Conservation (phyloP, 2,888 invertebrate genomes). For the Strigamia maritima region DNA sequence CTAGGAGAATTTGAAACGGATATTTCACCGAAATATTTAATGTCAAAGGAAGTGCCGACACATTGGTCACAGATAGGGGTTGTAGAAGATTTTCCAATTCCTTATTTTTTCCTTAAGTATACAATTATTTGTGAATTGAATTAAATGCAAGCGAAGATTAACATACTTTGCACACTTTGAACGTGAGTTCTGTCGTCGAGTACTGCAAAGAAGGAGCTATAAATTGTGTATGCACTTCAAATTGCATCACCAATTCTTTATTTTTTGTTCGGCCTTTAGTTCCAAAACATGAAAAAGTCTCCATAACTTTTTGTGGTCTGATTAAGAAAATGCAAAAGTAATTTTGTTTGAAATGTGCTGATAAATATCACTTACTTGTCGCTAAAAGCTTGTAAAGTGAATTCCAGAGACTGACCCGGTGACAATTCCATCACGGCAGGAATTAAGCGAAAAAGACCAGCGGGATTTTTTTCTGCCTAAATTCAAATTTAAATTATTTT, state of each 20-base stretch:
- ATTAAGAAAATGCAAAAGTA: not conserved
- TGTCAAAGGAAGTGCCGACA: not conserved
- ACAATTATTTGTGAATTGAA: not conserved
- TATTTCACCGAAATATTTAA: not conserved
- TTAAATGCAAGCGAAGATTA: not conserved
- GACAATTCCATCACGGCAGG: constrained; percentile 1
- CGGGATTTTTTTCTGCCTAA: not conserved
- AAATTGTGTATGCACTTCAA: constrained; percentile 12
- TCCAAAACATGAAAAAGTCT: not conserved
- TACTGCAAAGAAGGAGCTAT: constrained; percentile 21
- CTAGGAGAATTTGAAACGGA: not conserved
- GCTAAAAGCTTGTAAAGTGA: not conserved
- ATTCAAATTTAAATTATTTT: not conserved
- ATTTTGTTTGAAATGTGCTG: not conserved
- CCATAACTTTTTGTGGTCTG: constrained; percentile 34
- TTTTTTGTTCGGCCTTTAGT: constrained; percentile 20
- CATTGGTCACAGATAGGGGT: not conserved
- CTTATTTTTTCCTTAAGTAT: not conserved
- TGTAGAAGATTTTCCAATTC: not conserved
- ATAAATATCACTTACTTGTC: not conserved
- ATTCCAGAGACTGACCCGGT: constrained; percentile 20
- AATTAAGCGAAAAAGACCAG: not conserved
- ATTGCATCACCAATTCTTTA: constrained; percentile 35
- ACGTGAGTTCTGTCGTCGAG: constrained; percentile 15
- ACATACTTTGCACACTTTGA: not conserved